Percentiles rank a stretch among this genome's conserved stretches.
Conservation (phyloP, 1,140 invertebrate genomes). For the Aphidius gifuensis region DNA sequence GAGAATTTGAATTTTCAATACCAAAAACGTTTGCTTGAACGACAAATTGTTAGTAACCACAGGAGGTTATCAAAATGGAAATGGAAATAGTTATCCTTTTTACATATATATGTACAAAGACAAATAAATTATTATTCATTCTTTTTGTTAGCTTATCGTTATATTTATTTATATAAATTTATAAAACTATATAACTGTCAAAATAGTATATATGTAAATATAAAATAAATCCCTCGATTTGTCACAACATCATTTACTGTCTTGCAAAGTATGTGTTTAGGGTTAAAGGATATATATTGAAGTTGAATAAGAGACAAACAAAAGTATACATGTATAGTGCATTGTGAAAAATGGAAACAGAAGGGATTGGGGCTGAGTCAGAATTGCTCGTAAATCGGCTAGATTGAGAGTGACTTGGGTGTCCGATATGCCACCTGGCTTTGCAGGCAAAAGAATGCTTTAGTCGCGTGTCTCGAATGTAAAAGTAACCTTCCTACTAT, state of each 20-base stretch:
- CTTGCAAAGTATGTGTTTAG: no score
- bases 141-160: no score
- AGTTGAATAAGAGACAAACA: no score
- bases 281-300: no score
- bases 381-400: slow-evolving; percentile 31
- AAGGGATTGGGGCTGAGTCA: slow-evolving; percentile 4
- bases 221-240: no score
- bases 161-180: no score
- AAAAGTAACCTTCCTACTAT: slow-evolving; percentile 29
- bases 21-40: slow-evolving; percentile 8
- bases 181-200: no score
- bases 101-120: not conserved
- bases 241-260: no score
- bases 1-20: not conserved
- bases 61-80: not conserved
- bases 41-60: slow-evolving; percentile 1
- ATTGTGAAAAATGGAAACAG: slow-evolving; percentile 7
- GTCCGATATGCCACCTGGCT: slow-evolving; percentile 32
- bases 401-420: slow-evolving; percentile 37
- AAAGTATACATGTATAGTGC: not conserved
- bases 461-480: slow-evolving; percentile 22
- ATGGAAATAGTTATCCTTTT: not conserved
- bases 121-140: slow-evolving; percentile 6
- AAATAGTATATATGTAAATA: no score
- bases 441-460: slow-evolving; percentile 27